These are phyloP conservation scores for Oreochromis tanganicae DNA, from an alignment of 2,113 vertebrate genomes.

Conservation along the genomic window DNA sequence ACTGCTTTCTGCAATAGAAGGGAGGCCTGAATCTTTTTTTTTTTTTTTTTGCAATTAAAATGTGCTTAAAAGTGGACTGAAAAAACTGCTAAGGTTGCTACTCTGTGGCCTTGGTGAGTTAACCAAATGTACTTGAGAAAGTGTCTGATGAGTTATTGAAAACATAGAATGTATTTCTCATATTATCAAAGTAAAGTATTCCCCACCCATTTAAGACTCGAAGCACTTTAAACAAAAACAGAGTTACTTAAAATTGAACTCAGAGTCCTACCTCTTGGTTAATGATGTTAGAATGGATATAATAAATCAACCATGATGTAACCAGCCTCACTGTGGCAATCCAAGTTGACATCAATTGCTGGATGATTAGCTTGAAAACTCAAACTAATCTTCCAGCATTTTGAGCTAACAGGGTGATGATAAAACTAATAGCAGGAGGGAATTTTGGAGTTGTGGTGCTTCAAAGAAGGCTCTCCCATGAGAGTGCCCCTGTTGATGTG, in stretches of 20 bases:
- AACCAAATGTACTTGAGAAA: not conserved
- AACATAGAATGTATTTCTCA: not conserved
- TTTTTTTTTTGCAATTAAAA: not conserved
- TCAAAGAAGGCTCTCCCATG: conserved; percentile 5
- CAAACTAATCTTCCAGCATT: conserved; percentile 6
- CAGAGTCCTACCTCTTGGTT: not conserved
- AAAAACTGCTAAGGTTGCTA: not conserved
- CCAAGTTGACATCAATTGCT: not conserved
- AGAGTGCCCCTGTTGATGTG: not conserved
- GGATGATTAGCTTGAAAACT: conserved; percentile 30
- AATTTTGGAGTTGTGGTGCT: not conserved
- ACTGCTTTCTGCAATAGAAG: not conserved
- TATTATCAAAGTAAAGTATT: not conserved
- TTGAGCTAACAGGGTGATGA: conserved; percentile 2
- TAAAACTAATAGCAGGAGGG: not conserved
- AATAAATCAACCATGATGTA: conserved; percentile 36
- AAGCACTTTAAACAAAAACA: not conserved
- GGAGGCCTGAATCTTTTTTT: not conserved
- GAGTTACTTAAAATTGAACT: conserved; percentile 16
- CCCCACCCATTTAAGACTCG: not conserved
- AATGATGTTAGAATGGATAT: conserved; percentile 10
- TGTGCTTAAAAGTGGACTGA: not conserved
- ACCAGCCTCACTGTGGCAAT: not conserved
- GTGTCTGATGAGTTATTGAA: not conserved
- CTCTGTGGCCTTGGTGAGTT: not conserved